These are phyloP conservation scores for Macrostomum lignano DNA, from an alignment of 1,140 invertebrate genomes.

Conservation along the genomic window DNA sequence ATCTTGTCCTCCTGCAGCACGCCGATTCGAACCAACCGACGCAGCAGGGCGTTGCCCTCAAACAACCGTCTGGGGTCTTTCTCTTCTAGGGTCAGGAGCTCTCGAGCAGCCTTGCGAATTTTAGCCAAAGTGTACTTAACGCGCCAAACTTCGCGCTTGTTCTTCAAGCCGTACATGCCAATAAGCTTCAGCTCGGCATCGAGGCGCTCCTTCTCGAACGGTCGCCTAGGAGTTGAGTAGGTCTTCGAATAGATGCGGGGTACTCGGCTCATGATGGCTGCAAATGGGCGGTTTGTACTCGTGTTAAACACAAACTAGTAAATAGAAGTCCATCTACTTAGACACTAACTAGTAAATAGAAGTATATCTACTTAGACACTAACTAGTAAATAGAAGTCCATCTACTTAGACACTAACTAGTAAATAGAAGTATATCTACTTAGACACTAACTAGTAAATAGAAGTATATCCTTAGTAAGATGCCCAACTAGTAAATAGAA, in stretches of 20 bases:
- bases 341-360: too few species aligned
- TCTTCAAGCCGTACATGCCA: slow-evolving; percentile 88
- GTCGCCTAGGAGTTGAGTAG: slow-evolving; percentile 82
- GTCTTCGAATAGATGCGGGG: slow-evolving; percentile 84
- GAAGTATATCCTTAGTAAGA: too few species aligned
- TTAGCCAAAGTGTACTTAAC: slow-evolving; percentile 91
- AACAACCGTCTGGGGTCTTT: slow-evolving; percentile 86
- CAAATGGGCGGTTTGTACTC: too few species aligned
- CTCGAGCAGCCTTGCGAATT: slow-evolving; percentile 92
- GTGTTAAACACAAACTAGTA: too few species aligned
- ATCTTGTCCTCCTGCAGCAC: slow-evolving; percentile 81
- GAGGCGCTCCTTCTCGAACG: slow-evolving; percentile 94
- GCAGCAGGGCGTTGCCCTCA: slow-evolving; percentile 87
- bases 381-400: too few species aligned
- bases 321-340: too few species aligned
- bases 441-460: too few species aligned
- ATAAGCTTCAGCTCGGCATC: slow-evolving; percentile 94
- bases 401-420: too few species aligned
- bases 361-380: too few species aligned
- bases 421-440: too few species aligned
- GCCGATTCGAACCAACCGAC: slow-evolving; percentile 84
- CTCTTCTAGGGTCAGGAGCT: slow-evolving; percentile 73
- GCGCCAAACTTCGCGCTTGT: slow-evolving; percentile 96
- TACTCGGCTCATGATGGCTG: slow-evolving; percentile 39
- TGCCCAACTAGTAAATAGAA: too few species aligned